A percentile compares a stretch with the other conserved stretches of the same genome.
Evolutionary conservation across 2,113 vertebrate genomes (phyloP).

Genomic region (Semicossyphus pulcher): DNA sequence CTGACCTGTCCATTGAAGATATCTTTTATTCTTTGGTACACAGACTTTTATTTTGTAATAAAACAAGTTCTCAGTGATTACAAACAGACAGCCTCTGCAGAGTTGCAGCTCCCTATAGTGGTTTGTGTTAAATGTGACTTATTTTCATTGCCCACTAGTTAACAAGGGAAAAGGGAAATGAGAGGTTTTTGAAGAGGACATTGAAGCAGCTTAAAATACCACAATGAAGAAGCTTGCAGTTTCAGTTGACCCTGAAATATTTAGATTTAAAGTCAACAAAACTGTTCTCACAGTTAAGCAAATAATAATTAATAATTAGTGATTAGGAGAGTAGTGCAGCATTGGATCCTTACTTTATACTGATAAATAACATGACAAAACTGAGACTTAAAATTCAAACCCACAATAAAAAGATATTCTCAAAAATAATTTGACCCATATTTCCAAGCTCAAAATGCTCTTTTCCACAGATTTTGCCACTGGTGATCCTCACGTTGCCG

Average conservation of each 20-base stretch:
- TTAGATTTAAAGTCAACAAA: background rate
- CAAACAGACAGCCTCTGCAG: background rate
- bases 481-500: background rate
- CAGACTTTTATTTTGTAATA: background rate
- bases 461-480: background rate
- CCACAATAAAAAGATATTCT: background rate
- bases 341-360: background rate
- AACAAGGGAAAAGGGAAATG: constrained; percentile 22
- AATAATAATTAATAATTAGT: background rate
- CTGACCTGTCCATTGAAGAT: background rate
- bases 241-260: constrained; percentile 4
- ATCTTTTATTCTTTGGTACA: background rate
- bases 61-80: background rate
- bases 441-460: background rate
- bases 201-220: background rate
- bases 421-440: constrained; percentile 8
- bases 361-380: background rate
- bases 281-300: background rate
- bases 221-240: constrained; percentile 3
- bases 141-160: background rate
- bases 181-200: background rate
- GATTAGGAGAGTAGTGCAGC: too few species aligned
- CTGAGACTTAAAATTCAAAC: background rate
- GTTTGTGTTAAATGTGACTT: background rate
- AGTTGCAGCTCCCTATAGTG: background rate